phyloP scores from a whole-genome alignment of 2,113 vertebrate species.

The Hucho hucho region DNA sequence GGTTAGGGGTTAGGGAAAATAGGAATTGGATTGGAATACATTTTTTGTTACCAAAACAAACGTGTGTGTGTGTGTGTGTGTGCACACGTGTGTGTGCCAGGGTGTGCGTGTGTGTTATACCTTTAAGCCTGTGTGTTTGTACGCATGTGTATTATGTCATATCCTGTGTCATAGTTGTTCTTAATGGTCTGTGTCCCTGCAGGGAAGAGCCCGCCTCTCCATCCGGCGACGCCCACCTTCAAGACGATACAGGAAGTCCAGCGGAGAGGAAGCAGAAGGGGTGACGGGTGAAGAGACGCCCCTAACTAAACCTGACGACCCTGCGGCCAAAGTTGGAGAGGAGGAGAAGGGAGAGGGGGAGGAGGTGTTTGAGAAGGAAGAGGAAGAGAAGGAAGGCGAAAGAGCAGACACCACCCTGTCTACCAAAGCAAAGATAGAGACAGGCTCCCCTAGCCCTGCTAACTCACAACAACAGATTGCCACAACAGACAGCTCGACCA shows the following conservation, averaged over 20 bases:
- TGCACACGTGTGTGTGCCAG: neutral
- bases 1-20: too few relatives aligned
- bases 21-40: too few relatives aligned
- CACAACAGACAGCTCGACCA: neutral
- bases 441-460: neutral
- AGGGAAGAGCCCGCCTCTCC: constrained; percentile 8
- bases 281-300: neutral
- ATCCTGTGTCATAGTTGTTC: neutral
- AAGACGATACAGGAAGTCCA: neutral
- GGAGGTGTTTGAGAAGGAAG: neutral
- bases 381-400: neutral
- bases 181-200: neutral
- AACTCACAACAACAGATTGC: neutral
- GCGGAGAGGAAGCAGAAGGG: constrained; percentile 3
- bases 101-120: neutral
- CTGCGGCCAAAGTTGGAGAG: neutral
- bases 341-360: neutral
- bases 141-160: neutral
- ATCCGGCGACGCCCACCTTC: neutral
- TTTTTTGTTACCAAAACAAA: too few relatives aligned
- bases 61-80: neutral
- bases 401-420: neutral
- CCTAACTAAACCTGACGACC: neutral
- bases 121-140: neutral
- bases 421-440: neutral